Evolutionary conservation across 1,140 invertebrate species (phyloP), one percentile per base, ranked within the genome.

Genomic region (Galleria mellonella): DNA sequence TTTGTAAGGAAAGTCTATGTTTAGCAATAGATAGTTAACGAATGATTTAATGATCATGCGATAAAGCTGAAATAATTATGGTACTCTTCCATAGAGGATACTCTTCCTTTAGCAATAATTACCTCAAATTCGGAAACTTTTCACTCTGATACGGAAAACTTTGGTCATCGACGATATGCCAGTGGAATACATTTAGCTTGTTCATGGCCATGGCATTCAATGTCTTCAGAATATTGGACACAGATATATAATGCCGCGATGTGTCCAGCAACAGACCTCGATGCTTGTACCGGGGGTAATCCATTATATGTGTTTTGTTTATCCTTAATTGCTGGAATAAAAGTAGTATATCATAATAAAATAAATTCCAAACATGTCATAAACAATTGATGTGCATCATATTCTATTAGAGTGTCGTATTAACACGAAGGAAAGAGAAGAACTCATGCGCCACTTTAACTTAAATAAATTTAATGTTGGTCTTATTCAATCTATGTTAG

Each of bases 111-210:
- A 37, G n/a, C n/a, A 7, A 29, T 29, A 12, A 8, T 61, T 66
- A 92, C 91, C 91, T 93, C 10, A 95, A 67, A 38, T 90, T 81
- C 0, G 96, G 96, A 85, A 92, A 98, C 29, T 63, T 85, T 38
- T 67, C 74, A 61, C 94, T 97, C 43, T 92, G 86, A 72, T 94
- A 98, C 0, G 97, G 96, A 77, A 98, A 98, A 55, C 94, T 93
- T 53, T 95, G 92, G 71, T 97, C 95, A 73, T 98, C 97, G 0
- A 94, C 92, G 13, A 98, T 94, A 74, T 98, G 96, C 96, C 96
- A 98, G 72, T 98, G 96, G 47, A 98, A 92, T 0, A 97, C 95
- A 77, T 98, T 98, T 43, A 96, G 82, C 82, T 98, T 98, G 73
- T 96, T 96, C 54, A 93, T 92, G 1, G 92, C 89, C 95, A 97